phyloP scores from a whole-genome alignment of 2,888 invertebrate species.

The Trypoxylon attenuatum region DNA sequence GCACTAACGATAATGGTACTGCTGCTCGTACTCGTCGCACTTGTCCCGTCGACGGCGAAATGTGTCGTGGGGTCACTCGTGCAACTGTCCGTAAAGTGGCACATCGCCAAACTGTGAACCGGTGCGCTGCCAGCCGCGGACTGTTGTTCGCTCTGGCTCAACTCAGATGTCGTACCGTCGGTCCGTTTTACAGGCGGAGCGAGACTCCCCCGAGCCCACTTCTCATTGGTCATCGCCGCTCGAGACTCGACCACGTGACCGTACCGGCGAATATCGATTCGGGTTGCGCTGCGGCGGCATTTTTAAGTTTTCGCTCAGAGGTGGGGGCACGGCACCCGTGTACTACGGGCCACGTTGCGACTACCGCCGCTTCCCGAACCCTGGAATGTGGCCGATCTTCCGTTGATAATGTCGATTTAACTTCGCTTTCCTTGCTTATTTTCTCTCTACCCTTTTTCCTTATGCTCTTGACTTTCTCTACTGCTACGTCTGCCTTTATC shows the following conservation, averaged over 20 bases:
- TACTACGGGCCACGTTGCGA: constrained; percentile 56
- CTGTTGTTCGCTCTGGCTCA: constrained; percentile 57
- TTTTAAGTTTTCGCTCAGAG: constrained; percentile 80
- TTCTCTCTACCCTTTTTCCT: not conserved
- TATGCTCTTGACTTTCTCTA: not conserved
- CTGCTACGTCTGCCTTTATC: too few species aligned
- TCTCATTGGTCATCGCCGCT: constrained; percentile 68
- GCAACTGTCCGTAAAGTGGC: constrained; percentile 75
- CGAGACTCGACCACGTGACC: constrained; percentile 76
- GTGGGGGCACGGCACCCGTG: constrained; percentile 65
- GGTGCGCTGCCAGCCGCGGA: constrained; percentile 68
- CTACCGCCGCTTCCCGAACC: constrained; percentile 32
- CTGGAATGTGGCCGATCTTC: constrained; percentile 4
- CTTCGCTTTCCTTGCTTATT: not conserved
- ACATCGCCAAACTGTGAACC: constrained; percentile 63
- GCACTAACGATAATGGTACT: too few species aligned
- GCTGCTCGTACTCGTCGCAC: not conserved
- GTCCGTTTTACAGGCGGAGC: constrained; percentile 52
- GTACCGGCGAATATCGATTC: constrained; percentile 83
- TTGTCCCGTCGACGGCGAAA: constrained; percentile 29
- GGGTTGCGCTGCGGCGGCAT: constrained; percentile 86
- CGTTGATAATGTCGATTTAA: constrained; percentile 6
- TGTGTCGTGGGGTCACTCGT: constrained; percentile 68
- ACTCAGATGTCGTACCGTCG: constrained; percentile 56
- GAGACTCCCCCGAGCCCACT: constrained; percentile 25